phyloP scores from a whole-genome alignment of 2,113 vertebrate genomes.

The Butastur rufipennis region DNA sequence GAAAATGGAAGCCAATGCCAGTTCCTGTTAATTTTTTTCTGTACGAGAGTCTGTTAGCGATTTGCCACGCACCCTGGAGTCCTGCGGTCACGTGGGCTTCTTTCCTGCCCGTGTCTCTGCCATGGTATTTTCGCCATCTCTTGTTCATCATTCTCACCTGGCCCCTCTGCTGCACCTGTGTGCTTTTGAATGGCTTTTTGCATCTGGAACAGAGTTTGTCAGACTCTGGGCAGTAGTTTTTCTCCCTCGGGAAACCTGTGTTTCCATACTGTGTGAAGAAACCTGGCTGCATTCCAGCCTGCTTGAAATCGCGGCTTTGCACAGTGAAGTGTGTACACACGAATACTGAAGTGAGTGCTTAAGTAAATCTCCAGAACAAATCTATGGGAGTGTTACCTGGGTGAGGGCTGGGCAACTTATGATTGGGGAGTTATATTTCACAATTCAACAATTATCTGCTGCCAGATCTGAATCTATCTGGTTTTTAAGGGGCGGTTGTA shows the following conservation, averaged over 20 bases:
- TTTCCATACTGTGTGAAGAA: neutral
- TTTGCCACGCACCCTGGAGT: neutral
- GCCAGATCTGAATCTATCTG: neutral
- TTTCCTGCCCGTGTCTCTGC: neutral
- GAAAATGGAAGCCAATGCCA: slow-evolving; percentile 1
- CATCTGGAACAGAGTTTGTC: neutral
- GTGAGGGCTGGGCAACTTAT: neutral
- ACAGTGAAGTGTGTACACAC: neutral
- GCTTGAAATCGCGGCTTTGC: neutral
- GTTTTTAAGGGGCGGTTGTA: neutral
- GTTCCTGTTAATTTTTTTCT: neutral
- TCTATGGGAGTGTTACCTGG: neutral
- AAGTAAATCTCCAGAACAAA: neutral
- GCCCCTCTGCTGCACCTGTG: neutral
- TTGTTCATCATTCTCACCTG: neutral
- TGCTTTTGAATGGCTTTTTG: neutral
- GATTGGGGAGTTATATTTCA: neutral
- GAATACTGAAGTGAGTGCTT: neutral
- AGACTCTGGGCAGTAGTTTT: neutral
- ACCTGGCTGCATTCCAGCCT: neutral
- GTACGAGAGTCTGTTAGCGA: neutral
- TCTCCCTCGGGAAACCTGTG: neutral
- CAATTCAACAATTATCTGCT: neutral
- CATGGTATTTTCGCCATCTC: neutral
- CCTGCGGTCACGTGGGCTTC: neutral